Evolutionary conservation across 2,888 invertebrate genomes (phyloP).

Genomic region (Ramazzottius varieornatus): DNA sequence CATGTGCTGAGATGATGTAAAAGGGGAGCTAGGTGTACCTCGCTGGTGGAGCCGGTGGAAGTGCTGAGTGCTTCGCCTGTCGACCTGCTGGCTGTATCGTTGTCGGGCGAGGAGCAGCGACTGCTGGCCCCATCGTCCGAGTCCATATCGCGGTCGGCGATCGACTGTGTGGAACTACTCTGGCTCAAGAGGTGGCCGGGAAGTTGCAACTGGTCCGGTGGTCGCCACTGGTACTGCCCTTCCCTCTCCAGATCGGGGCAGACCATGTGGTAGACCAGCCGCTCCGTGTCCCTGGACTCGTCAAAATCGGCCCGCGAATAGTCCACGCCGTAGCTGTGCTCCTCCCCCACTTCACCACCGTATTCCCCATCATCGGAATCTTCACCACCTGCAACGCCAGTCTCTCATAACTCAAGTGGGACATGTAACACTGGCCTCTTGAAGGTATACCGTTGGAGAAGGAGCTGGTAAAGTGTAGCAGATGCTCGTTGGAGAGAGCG

Average conservation of each 20-base stretch:
- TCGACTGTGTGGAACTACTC: neutral
- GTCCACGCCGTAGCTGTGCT: neutral
- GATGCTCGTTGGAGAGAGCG: neutral
- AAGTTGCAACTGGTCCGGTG: neutral
- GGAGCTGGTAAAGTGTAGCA: slow-evolving; percentile 3
- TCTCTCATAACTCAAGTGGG: neutral
- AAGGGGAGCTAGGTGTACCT: too few relatives aligned
- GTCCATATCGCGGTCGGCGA: neutral
- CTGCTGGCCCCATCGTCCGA: neutral
- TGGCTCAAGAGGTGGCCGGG: neutral
- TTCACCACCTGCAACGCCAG: neutral
- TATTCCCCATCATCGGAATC: neutral
- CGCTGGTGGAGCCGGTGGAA: too few relatives aligned
- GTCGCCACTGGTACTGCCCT: neutral
- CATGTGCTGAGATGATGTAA: too few relatives aligned
- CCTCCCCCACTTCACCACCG: neutral
- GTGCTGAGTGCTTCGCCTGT: too few relatives aligned
- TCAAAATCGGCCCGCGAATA: neutral
- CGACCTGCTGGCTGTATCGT: too few relatives aligned
- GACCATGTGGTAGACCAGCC: neutral
- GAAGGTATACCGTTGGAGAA: slow-evolving; percentile 6
- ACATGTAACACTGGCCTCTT: neutral
- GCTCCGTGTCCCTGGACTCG: neutral
- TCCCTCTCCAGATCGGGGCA: neutral
- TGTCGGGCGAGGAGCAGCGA: neutral